These are phyloP conservation scores for Gymnosoma rotundatum DNA, from an alignment of 2,888 invertebrate genomes.

Conservation along the genomic window DNA sequence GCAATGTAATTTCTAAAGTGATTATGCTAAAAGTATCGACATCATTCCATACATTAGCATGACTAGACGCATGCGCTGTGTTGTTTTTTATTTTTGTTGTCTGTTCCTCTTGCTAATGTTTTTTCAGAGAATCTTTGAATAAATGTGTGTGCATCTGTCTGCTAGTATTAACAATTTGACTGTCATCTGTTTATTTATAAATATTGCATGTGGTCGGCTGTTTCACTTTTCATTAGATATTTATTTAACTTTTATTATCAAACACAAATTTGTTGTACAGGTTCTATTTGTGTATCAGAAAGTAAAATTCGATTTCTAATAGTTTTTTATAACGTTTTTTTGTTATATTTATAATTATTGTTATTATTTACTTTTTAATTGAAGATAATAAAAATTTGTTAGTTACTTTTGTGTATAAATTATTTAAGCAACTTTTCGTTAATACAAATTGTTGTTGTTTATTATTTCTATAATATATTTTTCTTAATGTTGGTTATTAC, in stretches of 20 bases:
- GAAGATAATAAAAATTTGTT: no score
- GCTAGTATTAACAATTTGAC: conserved; percentile 38
- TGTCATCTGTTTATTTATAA: conserved; percentile 51
- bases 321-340: neutral
- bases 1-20: conserved; percentile 23
- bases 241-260: conserved; percentile 29
- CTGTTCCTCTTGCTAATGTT: conserved; percentile 24
- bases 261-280: conserved; percentile 35
- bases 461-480: neutral
- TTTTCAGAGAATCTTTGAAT: conserved; percentile 41
- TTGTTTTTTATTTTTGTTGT: conserved; percentile 4
- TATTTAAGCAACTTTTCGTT: neutral
- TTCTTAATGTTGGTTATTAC: conserved; percentile 13
- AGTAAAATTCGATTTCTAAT: conserved; percentile 55
- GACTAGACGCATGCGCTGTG: conserved; percentile 72
- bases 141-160: conserved; percentile 1
- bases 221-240: conserved; percentile 50
- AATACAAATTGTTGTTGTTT: neutral
- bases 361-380: neutral
- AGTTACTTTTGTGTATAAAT: no score
- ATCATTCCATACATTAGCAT: conserved; percentile 51
- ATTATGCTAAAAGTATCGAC: conserved; percentile 26
- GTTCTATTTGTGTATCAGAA: conserved; percentile 37
- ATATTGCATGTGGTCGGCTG: conserved; percentile 45
- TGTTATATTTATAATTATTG: neutral